Percentiles rank a stretch among this genome's conserved stretches.
Evolutionary conservation across 2,888 invertebrate genomes (phyloP).

Genomic region (Luperina nickerlii): DNA sequence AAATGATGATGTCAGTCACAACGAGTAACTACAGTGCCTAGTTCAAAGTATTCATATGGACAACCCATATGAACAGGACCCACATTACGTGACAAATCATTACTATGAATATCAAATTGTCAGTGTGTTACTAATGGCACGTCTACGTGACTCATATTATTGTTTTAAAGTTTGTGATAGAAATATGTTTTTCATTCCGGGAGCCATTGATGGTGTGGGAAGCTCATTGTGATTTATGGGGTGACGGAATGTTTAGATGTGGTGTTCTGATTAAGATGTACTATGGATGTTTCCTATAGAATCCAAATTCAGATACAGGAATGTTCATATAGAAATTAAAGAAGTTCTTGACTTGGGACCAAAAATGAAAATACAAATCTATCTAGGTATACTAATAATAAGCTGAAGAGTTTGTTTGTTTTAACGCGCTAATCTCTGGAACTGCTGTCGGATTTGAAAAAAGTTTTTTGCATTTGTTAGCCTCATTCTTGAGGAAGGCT

Average conservation of each 20-base stretch:
- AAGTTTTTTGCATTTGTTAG: background rate
- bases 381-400: background rate
- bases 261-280: background rate
- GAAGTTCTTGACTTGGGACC: background rate
- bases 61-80: conserved; percentile 45
- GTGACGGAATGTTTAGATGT: background rate
- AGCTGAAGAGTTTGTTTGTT: background rate
- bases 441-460: background rate
- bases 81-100: conserved; percentile 65
- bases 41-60: conserved; percentile 17
- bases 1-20: conserved; percentile 25
- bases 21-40: background rate
- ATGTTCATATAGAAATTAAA: background rate
- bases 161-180: conserved; percentile 54
- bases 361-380: background rate
- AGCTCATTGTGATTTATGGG: background rate
- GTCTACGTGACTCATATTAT: conserved; percentile 49
- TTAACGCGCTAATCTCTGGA: background rate
- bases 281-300: background rate
- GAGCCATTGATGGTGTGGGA: conserved; percentile 24
- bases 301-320: background rate
- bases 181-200: conserved; percentile 43
- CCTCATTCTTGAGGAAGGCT: background rate
- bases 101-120: conserved; percentile 49
- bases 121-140: conserved; percentile 20